phyloP scores from a whole-genome alignment of 2,113 vertebrate genomes.

The Ranitomeya imitator region DNA sequence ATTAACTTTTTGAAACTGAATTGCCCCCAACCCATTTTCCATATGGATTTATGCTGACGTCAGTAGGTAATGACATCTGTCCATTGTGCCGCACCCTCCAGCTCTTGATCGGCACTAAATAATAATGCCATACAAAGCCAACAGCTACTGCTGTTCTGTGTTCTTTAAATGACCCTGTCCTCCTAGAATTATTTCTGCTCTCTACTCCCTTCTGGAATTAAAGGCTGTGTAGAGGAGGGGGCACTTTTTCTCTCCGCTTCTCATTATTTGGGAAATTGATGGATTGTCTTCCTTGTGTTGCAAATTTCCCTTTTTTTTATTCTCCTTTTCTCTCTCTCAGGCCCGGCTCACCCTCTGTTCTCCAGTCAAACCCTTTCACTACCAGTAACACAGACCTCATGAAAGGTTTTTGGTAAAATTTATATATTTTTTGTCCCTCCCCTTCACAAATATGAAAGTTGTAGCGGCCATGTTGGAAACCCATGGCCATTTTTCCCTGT shows the following conservation, averaged over 20 bases:
- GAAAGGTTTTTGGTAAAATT: not conserved
- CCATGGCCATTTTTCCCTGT: constrained; percentile 1
- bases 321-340: not conserved
- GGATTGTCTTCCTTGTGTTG: constrained; percentile 57
- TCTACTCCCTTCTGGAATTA: constrained; percentile 35
- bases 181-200: constrained; percentile 9
- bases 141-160: not conserved
- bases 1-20: too few relatives aligned
- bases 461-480: not conserved
- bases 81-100: not conserved
- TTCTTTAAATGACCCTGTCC: constrained; percentile 21
- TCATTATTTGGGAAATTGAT: constrained; percentile 54
- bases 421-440: not conserved
- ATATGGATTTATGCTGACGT: too few relatives aligned
- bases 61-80: constrained; percentile 15
- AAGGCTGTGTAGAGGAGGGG: not conserved
- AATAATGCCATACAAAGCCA: constrained; percentile 26
- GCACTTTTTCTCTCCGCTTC: constrained; percentile 31
- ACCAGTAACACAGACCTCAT: not conserved
- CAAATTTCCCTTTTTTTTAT: constrained; percentile 38
- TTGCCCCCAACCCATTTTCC: too few relatives aligned
- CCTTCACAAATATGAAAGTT: constrained; percentile 14
- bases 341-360: constrained; percentile 38
- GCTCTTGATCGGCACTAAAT: constrained; percentile 2
- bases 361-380: constrained; percentile 7